Base-by-base conservation (phyloP, 1,140 invertebrate species). In the Brachionus rotundiformis region DNA sequence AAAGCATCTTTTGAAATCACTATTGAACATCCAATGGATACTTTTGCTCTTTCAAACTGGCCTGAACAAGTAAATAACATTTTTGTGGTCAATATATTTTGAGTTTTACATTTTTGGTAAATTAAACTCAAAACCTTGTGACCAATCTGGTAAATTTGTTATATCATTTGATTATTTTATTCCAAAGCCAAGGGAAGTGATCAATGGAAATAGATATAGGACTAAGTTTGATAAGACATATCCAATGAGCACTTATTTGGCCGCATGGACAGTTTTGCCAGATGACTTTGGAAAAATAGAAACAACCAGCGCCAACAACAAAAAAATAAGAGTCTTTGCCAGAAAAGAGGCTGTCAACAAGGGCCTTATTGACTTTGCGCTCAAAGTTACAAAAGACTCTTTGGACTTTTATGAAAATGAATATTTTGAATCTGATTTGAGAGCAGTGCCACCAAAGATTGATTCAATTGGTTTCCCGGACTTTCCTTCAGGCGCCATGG, bases 181-280 rank as follows among this genome's bases (percentile, higher is more conserved):
- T 13, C 19, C 27, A 25, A 77, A 79, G 44, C 47, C 76, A 41
- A 79, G 27, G 36, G 44, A 59, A 31, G 10, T 19, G 11, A 1
- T 79, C 2, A 19, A 29, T 39, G 59, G 59, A 25, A 79, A 79
- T 3, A 54, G 76, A 19, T 79, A 36, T 11, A 23, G 44, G n/a
- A 79, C 76, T 8, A 33, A 33, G 11, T 79, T 79, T 79, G 76
- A 79, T 1, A 79, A 79, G 13, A 79, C 76, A 8, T 54, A 29
- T 31, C 90, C 91, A 84, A 95, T 95, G 93, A 93, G 92, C 82
- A 94, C 93, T 1, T 94, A 94, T 85, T 89, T 94, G n/a, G 91
- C 94, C 16, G 93, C 93, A 2, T 93, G 94, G 85, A 79, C 76
- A 59, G 76, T 79, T 29, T 63, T 79, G 23, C 76, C 76, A 19